Conservation (phyloP, 1,140 invertebrate species). For the Charaxes varanes region DNA sequence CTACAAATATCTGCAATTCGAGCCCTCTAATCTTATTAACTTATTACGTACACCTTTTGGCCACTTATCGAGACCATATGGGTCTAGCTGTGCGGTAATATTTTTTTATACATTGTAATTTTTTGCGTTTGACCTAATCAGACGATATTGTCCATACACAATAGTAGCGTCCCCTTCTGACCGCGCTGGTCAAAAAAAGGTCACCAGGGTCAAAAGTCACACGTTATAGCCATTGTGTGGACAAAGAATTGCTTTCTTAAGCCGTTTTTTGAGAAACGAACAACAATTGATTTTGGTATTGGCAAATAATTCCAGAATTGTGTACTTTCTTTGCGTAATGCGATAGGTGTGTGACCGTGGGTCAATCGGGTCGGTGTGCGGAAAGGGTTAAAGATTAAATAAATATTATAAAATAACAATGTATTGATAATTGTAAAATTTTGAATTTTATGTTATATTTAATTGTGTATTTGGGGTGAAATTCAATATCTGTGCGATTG, state of each 20-base stretch:
- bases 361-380: constrained; percentile 30
- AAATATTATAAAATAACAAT: too few species aligned
- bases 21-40: too few species aligned
- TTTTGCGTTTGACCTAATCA: constrained; percentile 50
- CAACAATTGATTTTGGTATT: constrained; percentile 33
- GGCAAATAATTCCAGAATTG: constrained; percentile 42
- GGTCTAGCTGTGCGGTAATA: too few species aligned
- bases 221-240: constrained; percentile 21
- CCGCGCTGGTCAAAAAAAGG: constrained; percentile 37
- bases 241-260: constrained; percentile 18
- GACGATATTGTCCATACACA: constrained; percentile 44
- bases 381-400: constrained; percentile 29
- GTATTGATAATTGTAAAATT: too few species aligned
- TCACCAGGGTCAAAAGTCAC: constrained; percentile 54
- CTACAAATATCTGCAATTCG: too few species aligned
- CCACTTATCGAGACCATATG: too few species aligned
- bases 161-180: constrained; percentile 41
- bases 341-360: constrained; percentile 57
- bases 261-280: constrained; percentile 42
- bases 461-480: too few species aligned
- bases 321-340: constrained; percentile 45
- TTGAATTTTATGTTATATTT: too few species aligned
- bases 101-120: constrained; percentile 32
- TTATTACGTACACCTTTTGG: too few species aligned
- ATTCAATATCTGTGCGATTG: too few species aligned